Base-by-base conservation (phyloP, 2,888 invertebrate species). In the Eupithecia vulgata region DNA sequence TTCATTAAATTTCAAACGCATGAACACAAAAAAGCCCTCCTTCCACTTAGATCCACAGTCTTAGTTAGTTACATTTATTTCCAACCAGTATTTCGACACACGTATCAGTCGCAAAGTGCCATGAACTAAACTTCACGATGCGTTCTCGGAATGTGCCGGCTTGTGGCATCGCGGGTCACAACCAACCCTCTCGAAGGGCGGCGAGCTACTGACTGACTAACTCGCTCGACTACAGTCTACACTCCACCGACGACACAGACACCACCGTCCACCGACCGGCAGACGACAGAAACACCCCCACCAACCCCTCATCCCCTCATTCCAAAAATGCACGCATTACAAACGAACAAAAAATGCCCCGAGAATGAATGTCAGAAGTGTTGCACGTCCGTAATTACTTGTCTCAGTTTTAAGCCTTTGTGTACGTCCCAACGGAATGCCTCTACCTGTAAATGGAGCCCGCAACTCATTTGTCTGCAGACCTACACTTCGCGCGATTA, bases 281-380 rank as follows among this genome's bases (percentile, higher is more conserved):
- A 83, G 81, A 79, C 82, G 85, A 85, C 85, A 89, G 88, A 89
- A 88, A 86, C 88, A 88, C 88, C 87, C 83, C 88, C 85, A 82
- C 87, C 85, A 78, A 80, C 81, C 84, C 85, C 88, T 85, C 82
- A 83, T 85, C 87, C 86, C 84, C 84, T 84, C 85, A 84, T 85
- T 83, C 81, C 82, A 83, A 90, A 87, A 91, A 92, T 92, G 90
- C 91, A 93, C 90, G 89, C 88, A 87, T 87, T 86, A 85, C 85
- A 87, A 88, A 83, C 82, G 83, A 87, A 90, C 87, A 90, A 90
- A 89, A 88, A 85, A 82, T 81, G 78, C 79, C 40, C 79, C 75
- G 78, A 84, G 85, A 88, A 89, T 84, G 88, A 90, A 91, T 88
- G 89, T 82, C 81, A 86, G 85, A 87, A 88, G 82, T 84, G 87